These are phyloP conservation scores for Hylaeus anthracinus DNA, from an alignment of 1,140 invertebrate genomes.

Conservation along the genomic window DNA sequence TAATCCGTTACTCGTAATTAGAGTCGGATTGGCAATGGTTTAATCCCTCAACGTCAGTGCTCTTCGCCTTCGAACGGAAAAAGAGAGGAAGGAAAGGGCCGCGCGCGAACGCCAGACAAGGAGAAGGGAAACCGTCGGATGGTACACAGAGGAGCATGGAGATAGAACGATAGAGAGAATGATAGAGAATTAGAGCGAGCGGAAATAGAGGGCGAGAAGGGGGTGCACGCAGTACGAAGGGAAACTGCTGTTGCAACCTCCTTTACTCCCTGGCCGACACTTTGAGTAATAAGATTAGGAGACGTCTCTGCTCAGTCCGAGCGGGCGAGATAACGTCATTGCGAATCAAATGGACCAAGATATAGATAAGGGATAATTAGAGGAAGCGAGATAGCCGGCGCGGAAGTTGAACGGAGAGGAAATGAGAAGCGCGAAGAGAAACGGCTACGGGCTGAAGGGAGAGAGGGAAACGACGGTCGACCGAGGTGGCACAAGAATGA, in stretches of 20 bases:
- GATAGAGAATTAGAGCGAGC: slow-evolving; percentile 39
- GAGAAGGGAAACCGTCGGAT: slow-evolving; percentile 8
- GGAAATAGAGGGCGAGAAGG: neutral
- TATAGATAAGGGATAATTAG: slow-evolving; percentile 81
- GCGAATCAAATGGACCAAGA: slow-evolving; percentile 79
- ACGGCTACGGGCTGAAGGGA: slow-evolving; percentile 1
- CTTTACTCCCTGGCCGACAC: slow-evolving; percentile 75
- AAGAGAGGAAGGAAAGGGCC: slow-evolving; percentile 9
- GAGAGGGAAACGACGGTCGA: slow-evolving; percentile 31
- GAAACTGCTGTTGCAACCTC: slow-evolving; percentile 75
- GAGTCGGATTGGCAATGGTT: slow-evolving; percentile 80
- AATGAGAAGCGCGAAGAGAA: slow-evolving; percentile 33
- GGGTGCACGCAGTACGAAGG: slow-evolving; percentile 63
- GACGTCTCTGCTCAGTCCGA: slow-evolving; percentile 74
- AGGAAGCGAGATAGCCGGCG: slow-evolving; percentile 74
- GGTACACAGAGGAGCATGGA: slow-evolving; percentile 1
- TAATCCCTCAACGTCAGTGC: slow-evolving; percentile 78
- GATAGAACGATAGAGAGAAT: slow-evolving; percentile 53
- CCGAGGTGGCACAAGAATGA: slow-evolving; percentile 67
- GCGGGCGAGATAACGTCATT: slow-evolving; percentile 79
- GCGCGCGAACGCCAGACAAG: slow-evolving; percentile 2
- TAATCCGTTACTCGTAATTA: slow-evolving; percentile 80
- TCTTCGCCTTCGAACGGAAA: slow-evolving; percentile 36
- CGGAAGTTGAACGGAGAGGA: slow-evolving; percentile 52
- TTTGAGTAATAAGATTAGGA: slow-evolving; percentile 81